Evolutionary conservation across 1,140 invertebrate species (phyloP), one percentile per base, ranked within the genome.

Genomic region (Drosophila quadrilineata): DNA sequence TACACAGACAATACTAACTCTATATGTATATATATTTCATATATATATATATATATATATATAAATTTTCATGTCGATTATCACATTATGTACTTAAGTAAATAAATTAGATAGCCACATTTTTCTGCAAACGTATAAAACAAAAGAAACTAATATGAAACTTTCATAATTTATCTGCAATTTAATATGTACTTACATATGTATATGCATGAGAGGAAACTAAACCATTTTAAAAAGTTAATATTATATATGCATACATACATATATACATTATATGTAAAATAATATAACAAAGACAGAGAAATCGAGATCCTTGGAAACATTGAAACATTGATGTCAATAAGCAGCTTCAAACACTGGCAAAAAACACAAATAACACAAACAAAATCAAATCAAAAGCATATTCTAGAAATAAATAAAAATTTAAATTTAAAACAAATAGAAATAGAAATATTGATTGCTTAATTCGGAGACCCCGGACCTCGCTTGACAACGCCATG

Each of bases 81-180:
- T 73, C 77, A 76, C 56, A 46, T 71, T 77, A 63, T 71, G 69
- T 77, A 85, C 66, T 84, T 66, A 66, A 66, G 54, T 65, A 57
- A 65, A n/a, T n/a, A n/a, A 58, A 17, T 59, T 84, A 84, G 77
- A 84, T 84, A 84, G 77, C 79, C 74, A 85, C 79, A 85, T 85
- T 84, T 82, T 74, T 85, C 74, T 79, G 75, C 60, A 73, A 69
- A 68, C 29, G 33, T 48, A 59, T 41, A 58, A 56, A 35, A 54
- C 58, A 10, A 70, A 63, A 28, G 3, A 50, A 75, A 43, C 53
- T 46, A 53, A 24, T 22, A 26, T 35, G 6, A 8, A 77, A 73
- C 49, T 75, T 64, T 60, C 66, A 80, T 67, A n/a, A n/a, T n/a
- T n/a, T 71, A 71, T 67, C 62, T 82, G 63, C 62, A 75, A 68